Conservation (phyloP, 2,113 vertebrate species). For the Cynopterus brachyotis region DNA sequence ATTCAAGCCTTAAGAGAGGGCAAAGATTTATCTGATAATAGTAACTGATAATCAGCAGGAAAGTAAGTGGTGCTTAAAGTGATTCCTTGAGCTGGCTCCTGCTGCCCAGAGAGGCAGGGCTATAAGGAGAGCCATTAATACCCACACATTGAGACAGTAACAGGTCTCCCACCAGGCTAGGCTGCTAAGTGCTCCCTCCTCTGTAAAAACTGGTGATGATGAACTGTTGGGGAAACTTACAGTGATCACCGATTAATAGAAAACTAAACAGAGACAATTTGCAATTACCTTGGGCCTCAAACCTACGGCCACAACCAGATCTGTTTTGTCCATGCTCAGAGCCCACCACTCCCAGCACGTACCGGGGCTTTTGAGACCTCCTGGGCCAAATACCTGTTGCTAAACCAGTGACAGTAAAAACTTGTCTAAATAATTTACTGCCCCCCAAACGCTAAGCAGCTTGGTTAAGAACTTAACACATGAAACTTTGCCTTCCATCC, state of each 20-base stretch:
- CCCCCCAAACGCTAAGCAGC: background rate
- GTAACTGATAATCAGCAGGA: background rate
- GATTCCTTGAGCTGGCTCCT: background rate
- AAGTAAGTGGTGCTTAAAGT: background rate
- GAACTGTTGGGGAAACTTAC: background rate
- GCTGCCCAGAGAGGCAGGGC: background rate
- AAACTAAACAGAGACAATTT: background rate
- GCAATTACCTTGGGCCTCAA: background rate
- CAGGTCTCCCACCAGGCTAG: background rate
- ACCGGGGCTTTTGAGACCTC: background rate
- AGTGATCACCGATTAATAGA: background rate
- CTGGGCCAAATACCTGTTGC: background rate
- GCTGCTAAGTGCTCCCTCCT: background rate
- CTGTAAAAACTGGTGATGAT: background rate
- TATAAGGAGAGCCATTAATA: background rate
- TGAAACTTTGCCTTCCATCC: background rate
- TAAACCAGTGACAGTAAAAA: background rate
- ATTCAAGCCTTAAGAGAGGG: background rate
- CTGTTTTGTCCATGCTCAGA: background rate
- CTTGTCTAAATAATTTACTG: background rate
- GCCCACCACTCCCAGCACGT: background rate
- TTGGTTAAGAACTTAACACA: background rate
- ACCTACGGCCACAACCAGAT: background rate
- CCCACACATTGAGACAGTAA: accelerated
- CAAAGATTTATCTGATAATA: background rate